Conservation (phyloP, 2,113 vertebrate genomes). For the Apistogramma diplotaenia region DNA sequence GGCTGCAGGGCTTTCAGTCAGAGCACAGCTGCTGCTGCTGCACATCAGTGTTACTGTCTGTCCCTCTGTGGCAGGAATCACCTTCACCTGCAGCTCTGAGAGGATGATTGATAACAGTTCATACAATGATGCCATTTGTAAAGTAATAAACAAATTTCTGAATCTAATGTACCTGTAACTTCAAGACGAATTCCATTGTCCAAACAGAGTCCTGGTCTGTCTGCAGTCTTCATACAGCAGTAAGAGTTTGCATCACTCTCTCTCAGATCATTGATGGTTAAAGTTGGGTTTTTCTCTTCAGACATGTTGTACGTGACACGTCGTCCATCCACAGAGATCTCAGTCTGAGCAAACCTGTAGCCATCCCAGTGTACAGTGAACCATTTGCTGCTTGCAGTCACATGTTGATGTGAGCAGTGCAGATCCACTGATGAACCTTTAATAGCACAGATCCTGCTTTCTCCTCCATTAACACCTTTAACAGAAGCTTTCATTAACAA, state of each 20-base stretch:
- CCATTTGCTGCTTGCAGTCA: background rate
- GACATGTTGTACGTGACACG: background rate
- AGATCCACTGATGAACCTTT: conserved; percentile 22
- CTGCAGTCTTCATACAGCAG: background rate
- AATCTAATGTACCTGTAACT: too few relatives aligned
- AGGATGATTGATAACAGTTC: too few relatives aligned
- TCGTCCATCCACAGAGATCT: background rate
- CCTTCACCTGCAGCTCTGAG: too few relatives aligned
- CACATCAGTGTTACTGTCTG: too few relatives aligned
- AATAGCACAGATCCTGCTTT: background rate
- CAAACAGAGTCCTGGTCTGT: too few relatives aligned
- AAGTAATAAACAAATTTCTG: too few relatives aligned
- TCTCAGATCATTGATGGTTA: background rate
- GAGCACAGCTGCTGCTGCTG: too few relatives aligned
- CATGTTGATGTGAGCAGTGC: background rate
- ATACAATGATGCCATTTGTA: too few relatives aligned
- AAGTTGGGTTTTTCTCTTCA: background rate
- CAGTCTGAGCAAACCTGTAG: rapidly evolving
- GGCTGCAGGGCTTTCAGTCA: too few relatives aligned
- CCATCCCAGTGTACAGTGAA: background rate
- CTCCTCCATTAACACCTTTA: background rate
- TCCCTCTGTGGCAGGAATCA: too few relatives aligned
- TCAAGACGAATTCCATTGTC: too few relatives aligned
- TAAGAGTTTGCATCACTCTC: background rate
- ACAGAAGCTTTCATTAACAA: background rate